phyloP scores from a whole-genome alignment of 2,797 vertebrate genomes.

The Cossypha niveicapilla region DNA sequence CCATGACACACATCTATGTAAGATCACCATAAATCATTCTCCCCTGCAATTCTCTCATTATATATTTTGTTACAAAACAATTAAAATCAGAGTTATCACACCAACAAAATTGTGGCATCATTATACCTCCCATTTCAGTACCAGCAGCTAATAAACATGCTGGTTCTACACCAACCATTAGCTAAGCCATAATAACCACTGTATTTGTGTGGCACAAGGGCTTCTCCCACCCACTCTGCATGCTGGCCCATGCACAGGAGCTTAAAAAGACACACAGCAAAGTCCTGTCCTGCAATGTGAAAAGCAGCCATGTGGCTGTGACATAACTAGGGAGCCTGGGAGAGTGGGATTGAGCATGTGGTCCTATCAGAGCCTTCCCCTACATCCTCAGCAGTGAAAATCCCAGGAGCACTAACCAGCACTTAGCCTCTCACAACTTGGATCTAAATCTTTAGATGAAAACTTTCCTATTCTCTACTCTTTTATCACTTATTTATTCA shows the following conservation, averaged over 20 bases:
- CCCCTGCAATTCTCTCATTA: not conserved
- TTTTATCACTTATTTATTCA: not conserved
- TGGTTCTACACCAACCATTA: not conserved
- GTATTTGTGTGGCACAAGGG: not conserved
- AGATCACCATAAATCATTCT: not conserved
- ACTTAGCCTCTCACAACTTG: not conserved
- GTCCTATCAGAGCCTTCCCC: not conserved
- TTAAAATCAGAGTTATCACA: not conserved
- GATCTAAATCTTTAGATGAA: not conserved
- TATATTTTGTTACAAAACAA: not conserved
- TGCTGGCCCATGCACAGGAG: not conserved
- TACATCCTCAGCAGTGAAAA: fast-evolving
- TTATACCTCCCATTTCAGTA: not conserved
- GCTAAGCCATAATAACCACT: not conserved
- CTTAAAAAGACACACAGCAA: not conserved
- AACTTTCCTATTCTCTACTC: not conserved
- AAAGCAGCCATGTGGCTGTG: not conserved
- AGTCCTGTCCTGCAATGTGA: not conserved
- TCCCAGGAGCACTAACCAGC: not conserved
- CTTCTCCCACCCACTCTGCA: not conserved
- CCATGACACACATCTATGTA: not conserved
- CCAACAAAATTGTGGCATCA: fast-evolving
- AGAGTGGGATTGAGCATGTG: not conserved
- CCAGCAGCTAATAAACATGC: not conserved
- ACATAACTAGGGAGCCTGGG: not conserved